Conservation (phyloP, 2,113 vertebrate genomes). For the Tenebrosternarchus preto region DNA sequence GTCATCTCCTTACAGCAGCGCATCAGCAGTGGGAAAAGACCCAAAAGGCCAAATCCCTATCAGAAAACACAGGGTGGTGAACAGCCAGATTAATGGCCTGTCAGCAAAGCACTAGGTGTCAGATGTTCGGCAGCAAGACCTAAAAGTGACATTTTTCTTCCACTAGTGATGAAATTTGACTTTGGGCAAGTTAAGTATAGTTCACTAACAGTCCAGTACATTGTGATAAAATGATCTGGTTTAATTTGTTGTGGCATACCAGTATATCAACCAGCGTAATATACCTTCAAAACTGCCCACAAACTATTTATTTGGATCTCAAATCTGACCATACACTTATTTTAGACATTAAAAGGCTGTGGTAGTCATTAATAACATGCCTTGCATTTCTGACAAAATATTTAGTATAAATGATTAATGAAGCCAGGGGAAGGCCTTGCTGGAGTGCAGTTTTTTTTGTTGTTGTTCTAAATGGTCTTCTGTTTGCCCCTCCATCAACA, state of each 20-base stretch:
- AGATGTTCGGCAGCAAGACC: too few relatives aligned
- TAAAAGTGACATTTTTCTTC: too few relatives aligned
- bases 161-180: background rate
- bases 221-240: background rate
- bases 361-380: background rate
- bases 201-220: background rate
- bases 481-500: constrained; percentile 38
- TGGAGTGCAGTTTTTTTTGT: background rate
- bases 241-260: background rate
- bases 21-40: constrained; percentile 60
- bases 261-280: background rate
- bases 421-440: background rate
- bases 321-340: background rate
- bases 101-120: too few relatives aligned
- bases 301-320: background rate
- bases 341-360: background rate
- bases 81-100: constrained; percentile 4
- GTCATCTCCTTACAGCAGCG: constrained; percentile 57
- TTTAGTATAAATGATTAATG: constrained; percentile 20
- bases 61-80: constrained; percentile 14
- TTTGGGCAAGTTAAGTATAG: background rate
- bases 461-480: constrained; percentile 16
- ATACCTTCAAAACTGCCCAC: background rate
- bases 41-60: constrained; percentile 59
- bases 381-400: constrained; percentile 9